A percentile compares a stretch with the other conserved stretches of the same genome.
Conservation (phyloP, 2,797 vertebrate genomes). For the Meriones psammophilus region DNA sequence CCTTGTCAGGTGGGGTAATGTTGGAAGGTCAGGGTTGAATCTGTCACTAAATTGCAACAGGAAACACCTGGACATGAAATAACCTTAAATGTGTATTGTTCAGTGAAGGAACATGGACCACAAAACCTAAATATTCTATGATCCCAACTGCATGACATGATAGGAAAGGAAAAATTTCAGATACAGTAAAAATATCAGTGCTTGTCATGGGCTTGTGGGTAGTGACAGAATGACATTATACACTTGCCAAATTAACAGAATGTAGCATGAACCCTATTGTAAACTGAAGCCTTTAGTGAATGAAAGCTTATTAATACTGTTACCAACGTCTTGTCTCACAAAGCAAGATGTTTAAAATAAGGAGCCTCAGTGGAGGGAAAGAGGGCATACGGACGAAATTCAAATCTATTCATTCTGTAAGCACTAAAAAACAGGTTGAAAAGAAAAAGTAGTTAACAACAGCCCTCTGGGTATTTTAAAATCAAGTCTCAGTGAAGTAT, state of each 20-base stretch:
- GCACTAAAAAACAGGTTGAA: constrained; percentile 3
- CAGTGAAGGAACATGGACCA: background rate
- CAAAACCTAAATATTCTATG: background rate
- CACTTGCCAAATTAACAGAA: background rate
- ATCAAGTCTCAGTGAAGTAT: background rate
- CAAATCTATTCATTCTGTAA: background rate
- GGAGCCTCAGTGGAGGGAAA: background rate
- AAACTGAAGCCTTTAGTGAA: background rate
- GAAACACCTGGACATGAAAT: background rate
- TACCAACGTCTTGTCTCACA: background rate
- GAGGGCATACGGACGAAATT: background rate
- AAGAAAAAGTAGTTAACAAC: background rate
- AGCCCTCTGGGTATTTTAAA: constrained; percentile 33
- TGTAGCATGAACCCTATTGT: background rate
- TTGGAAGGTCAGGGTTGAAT: background rate
- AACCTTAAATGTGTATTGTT: background rate
- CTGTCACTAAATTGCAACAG: background rate
- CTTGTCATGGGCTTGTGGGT: background rate
- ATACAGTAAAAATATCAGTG: background rate
- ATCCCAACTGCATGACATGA: background rate
- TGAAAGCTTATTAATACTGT: background rate
- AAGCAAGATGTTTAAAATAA: background rate
- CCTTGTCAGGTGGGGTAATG: background rate
- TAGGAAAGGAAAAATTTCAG: background rate
- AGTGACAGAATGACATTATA: background rate